These are phyloP conservation scores for Pachycephus smyrnensis DNA, from an alignment of 2,888 invertebrate genomes.

Conservation along the genomic window DNA sequence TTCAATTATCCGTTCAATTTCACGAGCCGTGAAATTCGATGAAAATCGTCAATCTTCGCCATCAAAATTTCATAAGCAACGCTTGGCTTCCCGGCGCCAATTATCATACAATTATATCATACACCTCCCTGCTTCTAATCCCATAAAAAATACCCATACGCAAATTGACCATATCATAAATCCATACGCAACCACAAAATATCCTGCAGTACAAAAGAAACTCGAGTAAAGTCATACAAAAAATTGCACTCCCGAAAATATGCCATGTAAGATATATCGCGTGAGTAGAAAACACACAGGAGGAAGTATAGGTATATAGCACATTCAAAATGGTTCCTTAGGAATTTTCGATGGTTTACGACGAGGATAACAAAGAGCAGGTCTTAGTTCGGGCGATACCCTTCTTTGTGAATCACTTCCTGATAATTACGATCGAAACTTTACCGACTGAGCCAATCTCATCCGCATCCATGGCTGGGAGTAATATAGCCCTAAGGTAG, in stretches of 20 bases:
- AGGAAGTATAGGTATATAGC: too few relatives aligned
- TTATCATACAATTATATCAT: background rate
- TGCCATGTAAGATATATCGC: background rate
- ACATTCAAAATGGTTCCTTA: background rate
- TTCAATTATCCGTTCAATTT: background rate
- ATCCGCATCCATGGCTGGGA: background rate
- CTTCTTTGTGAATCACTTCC: background rate
- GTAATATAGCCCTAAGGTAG: background rate
- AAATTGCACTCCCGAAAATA: background rate
- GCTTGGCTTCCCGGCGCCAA: background rate
- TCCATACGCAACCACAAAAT: background rate
- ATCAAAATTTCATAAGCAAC: background rate
- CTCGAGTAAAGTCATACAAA: background rate
- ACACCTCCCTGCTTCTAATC: background rate
- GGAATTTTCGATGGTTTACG: background rate
- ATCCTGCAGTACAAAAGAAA: background rate
- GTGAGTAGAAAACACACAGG: background rate
- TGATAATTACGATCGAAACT: background rate
- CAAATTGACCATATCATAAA: background rate
- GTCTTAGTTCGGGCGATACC: background rate
- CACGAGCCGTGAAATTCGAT: background rate
- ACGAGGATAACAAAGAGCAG: background rate
- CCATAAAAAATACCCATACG: background rate
- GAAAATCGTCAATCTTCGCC: background rate
- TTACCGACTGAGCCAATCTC: background rate